Evolutionary conservation across 2,888 invertebrate species (phyloP).

Genomic region (Sinohyriopsis cumingii): DNA sequence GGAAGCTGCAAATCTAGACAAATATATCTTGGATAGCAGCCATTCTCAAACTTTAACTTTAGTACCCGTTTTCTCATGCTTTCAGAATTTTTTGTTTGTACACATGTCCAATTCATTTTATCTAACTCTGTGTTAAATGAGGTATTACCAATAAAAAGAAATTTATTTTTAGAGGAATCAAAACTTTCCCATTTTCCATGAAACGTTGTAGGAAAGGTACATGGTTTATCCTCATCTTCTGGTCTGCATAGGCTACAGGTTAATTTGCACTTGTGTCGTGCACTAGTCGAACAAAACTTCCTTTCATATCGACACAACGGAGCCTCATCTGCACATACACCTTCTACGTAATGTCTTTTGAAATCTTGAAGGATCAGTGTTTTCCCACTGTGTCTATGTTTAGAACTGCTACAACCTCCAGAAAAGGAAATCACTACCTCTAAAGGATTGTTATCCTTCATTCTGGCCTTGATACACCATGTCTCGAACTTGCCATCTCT

Average conservation of each 20-base stretch:
- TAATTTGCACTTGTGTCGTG: conserved; percentile 30
- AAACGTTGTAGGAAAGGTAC: conserved; percentile 20
- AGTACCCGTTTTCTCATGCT: conserved; percentile 17
- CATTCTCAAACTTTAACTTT: conserved; percentile 31
- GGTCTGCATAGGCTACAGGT: conserved; percentile 34
- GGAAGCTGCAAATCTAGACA: conserved; percentile 36
- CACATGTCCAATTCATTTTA: conserved; percentile 27
- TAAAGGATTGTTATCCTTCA: conserved; percentile 11
- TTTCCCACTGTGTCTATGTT: conserved; percentile 15
- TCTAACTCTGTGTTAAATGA: conserved; percentile 14
- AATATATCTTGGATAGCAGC: conserved; percentile 35
- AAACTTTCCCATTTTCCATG: conserved; percentile 31
- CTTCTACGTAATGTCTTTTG: conserved; percentile 34
- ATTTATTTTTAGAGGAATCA: conserved; percentile 19
- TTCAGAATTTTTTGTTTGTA: conserved; percentile 15
- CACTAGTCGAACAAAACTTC: conserved; percentile 28
- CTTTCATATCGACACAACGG: conserved; percentile 35
- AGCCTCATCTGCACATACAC: conserved; percentile 35
- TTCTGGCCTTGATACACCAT: conserved; percentile 30
- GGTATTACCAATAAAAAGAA: conserved; percentile 23
- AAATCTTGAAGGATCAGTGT: conserved; percentile 30
- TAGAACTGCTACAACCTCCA: conserved; percentile 24
- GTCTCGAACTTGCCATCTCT: conserved; percentile 25
- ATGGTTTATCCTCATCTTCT: conserved; percentile 32
- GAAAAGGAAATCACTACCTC: conserved; percentile 30